phyloP scores from a whole-genome alignment of 2,888 invertebrate species.

The Amphipoea oculea region DNA sequence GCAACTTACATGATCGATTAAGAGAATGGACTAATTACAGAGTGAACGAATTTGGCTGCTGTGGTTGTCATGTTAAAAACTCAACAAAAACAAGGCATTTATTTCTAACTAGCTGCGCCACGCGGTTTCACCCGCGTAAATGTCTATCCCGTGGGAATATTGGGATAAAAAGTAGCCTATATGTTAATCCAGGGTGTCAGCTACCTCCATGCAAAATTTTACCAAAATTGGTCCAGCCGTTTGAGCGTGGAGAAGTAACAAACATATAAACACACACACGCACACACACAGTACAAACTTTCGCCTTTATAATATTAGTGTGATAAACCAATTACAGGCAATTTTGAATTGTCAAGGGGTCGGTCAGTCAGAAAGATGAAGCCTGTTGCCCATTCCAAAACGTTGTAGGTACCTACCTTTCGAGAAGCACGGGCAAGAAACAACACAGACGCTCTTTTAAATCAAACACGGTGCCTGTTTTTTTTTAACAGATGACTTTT shows the following conservation, averaged over 20 bases:
- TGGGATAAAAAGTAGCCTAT: too few relatives aligned
- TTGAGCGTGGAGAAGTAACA: too few relatives aligned
- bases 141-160: too few relatives aligned
- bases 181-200: too few relatives aligned
- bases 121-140: too few relatives aligned
- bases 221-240: too few relatives aligned
- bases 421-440: not conserved
- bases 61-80: not conserved
- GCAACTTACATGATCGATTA: not conserved
- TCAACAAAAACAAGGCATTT: not conserved
- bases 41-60: not conserved
- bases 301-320: too few relatives aligned
- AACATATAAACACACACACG: too few relatives aligned
- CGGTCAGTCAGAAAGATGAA: not conserved
- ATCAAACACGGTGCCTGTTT: not conserved
- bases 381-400: not conserved
- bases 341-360: not conserved
- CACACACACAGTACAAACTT: too few relatives aligned
- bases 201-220: too few relatives aligned
- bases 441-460: not conserved
- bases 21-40: not conserved
- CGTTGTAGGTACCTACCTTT: not conserved
- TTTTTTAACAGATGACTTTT: not conserved
- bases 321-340: not conserved
- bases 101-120: too few relatives aligned